Percentiles rank a stretch among this genome's conserved stretches.
phyloP scores from a whole-genome alignment of 2,113 vertebrate genomes.

The Melospiza georgiana region DNA sequence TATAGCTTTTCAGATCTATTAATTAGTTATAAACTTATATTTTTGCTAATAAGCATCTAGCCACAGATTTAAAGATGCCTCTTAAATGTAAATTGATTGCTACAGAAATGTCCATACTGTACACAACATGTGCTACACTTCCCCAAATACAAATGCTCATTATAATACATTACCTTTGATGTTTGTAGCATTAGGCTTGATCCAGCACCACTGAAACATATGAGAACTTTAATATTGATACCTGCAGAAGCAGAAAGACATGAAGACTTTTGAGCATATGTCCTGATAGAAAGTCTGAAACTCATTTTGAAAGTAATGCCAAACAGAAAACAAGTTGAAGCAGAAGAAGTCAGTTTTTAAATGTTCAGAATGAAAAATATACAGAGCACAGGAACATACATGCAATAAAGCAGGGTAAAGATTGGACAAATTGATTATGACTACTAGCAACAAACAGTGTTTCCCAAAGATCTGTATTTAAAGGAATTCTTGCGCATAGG shows the following conservation, averaged over 20 bases:
- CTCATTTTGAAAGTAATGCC: neutral
- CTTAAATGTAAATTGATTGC: neutral
- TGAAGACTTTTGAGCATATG: neutral
- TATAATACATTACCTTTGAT: neutral
- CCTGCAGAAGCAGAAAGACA: neutral
- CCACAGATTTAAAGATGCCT: neutral
- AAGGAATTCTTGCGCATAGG: neutral
- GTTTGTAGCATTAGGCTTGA: neutral
- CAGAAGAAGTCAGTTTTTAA: neutral
- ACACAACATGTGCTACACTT: neutral
- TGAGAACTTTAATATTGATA: neutral
- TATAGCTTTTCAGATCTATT: neutral
- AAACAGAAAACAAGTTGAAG: neutral
- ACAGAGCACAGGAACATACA: neutral
- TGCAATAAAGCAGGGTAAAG: neutral
- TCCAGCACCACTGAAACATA: neutral
- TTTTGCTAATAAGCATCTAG: neutral
- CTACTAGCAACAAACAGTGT: accelerated
- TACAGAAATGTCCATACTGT: neutral
- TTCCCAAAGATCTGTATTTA: neutral
- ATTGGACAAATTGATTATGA: neutral
- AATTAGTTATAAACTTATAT: neutral
- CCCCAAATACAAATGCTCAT: neutral
- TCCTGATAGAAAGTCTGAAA: neutral
- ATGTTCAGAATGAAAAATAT: neutral